phyloP scores from a whole-genome alignment of 2,888 invertebrate species.

The Spisula subtruncata region DNA sequence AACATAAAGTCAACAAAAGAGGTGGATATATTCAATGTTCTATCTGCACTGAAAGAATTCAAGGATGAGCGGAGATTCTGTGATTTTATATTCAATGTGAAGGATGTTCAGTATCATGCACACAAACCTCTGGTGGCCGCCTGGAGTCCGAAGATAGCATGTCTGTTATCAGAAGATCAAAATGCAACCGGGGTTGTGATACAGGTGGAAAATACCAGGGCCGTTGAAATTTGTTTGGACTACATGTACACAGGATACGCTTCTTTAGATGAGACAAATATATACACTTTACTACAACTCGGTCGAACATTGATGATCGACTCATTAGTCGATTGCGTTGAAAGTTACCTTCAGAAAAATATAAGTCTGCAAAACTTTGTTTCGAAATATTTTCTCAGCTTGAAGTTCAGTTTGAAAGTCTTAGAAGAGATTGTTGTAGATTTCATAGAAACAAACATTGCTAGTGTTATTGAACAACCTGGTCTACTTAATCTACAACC shows the following conservation, averaged over 20 bases:
- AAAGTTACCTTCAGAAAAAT: conserved; percentile 90
- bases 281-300: conserved; percentile 90
- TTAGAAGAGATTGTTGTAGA: conserved; percentile 89
- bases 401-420: conserved; percentile 89
- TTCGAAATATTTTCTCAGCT: conserved; percentile 90
- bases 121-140: conserved; percentile 90
- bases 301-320: conserved; percentile 90
- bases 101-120: conserved; percentile 89
- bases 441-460: conserved; percentile 88
- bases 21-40: conserved; percentile 42
- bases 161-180: conserved; percentile 37
- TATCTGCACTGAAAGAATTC: conserved; percentile 67
- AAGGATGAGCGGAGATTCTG: conserved; percentile 90
- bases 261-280: conserved; percentile 90
- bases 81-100: conserved; percentile 90
- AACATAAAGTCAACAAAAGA: conserved; percentile 11
- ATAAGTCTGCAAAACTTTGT: conserved; percentile 90
- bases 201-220: conserved; percentile 87
- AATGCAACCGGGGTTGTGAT: conserved; percentile 8
- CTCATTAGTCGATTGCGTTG: conserved; percentile 90
- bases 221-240: conserved; percentile 90
- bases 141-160: conserved; percentile 90
- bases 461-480: conserved; percentile 60
- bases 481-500: conserved; percentile 56
- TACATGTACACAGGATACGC: conserved; percentile 91